A percentile compares a stretch with the other conserved stretches of the same genome.
Conservation (phyloP, 2,113 vertebrate genomes). For the Triplophysa rosa region DNA sequence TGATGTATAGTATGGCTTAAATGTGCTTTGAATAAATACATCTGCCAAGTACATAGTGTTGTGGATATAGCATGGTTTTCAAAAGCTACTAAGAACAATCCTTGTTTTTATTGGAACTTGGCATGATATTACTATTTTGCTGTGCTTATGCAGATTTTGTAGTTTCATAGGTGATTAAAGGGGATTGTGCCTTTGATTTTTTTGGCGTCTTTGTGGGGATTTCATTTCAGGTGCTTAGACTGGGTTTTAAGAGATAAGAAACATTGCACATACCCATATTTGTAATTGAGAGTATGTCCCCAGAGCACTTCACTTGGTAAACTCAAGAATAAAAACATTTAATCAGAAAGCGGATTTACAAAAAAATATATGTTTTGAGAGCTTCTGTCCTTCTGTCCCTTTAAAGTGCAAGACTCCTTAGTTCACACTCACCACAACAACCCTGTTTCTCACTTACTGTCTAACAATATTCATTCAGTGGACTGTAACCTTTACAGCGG, state of each 20-base stretch:
- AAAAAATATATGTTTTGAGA: not conserved
- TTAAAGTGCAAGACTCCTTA: not conserved
- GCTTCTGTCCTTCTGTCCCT: not conserved
- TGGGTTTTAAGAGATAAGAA: slow-evolving; percentile 23
- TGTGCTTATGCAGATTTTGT: slow-evolving; percentile 39
- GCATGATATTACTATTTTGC: slow-evolving; percentile 19
- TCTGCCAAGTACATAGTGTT: too few relatives aligned
- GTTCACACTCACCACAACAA: not conserved
- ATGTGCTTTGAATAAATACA: not conserved
- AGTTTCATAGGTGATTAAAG: slow-evolving; percentile 39
- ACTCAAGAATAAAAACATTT: too few relatives aligned
- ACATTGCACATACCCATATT: not conserved
- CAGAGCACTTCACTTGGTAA: too few relatives aligned
- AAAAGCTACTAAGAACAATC: too few relatives aligned
- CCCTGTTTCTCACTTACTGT: not conserved
- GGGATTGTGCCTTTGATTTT: slow-evolving; percentile 40
- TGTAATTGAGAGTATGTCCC: too few relatives aligned
- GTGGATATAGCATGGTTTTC: too few relatives aligned
- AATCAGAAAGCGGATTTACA: not conserved
- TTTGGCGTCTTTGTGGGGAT: slow-evolving; percentile 34
- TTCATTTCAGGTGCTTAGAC: slow-evolving; percentile 35
- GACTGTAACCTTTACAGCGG: slow-evolving; percentile 27
- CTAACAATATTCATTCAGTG: slow-evolving; percentile 28
- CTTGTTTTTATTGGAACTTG: too few relatives aligned
- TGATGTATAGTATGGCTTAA: not conserved